phyloP scores from a whole-genome alignment of 1,140 invertebrate genomes.

The Gerris buenoi region DNA sequence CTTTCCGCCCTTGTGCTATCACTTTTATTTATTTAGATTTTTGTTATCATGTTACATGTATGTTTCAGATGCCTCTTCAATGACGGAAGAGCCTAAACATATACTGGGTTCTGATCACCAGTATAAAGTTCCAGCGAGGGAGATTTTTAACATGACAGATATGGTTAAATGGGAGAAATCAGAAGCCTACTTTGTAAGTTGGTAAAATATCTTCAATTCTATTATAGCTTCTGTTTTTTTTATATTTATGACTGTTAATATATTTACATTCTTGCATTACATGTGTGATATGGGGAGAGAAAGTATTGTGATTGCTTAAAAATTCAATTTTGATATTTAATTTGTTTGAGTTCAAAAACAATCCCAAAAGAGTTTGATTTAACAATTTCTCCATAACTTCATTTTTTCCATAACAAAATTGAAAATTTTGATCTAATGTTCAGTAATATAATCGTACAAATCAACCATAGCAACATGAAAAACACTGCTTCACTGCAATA shows the following conservation, averaged over 20 bases:
- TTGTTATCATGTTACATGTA: too few species aligned
- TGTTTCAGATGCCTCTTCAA: too few species aligned
- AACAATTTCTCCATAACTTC: too few species aligned
- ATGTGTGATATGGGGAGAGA: neutral
- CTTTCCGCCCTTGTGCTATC: too few species aligned
- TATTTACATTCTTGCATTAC: too few species aligned
- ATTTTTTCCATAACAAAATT: too few species aligned
- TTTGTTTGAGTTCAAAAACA: neutral
- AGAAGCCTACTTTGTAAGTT: slow-evolving; percentile 50
- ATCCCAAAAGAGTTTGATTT: neutral
- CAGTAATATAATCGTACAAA: too few species aligned
- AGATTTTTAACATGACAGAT: slow-evolving; percentile 50
- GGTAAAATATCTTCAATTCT: slow-evolving; percentile 64
- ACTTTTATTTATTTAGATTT: too few species aligned
- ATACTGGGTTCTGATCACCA: slow-evolving; percentile 34
- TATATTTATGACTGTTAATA: too few species aligned
- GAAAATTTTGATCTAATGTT: too few species aligned
- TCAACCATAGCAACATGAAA: too few species aligned
- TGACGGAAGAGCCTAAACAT: neutral
- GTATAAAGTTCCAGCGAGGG: slow-evolving; percentile 48
- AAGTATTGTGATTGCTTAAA: neutral
- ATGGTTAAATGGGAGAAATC: slow-evolving; percentile 69
- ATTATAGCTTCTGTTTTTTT: slow-evolving; percentile 41
- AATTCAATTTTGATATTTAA: neutral
- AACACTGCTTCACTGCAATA: too few species aligned